A percentile compares a stretch with the other conserved stretches of the same genome.
Conservation (phyloP, 2,888 invertebrate species). For the Venusia cambrica region DNA sequence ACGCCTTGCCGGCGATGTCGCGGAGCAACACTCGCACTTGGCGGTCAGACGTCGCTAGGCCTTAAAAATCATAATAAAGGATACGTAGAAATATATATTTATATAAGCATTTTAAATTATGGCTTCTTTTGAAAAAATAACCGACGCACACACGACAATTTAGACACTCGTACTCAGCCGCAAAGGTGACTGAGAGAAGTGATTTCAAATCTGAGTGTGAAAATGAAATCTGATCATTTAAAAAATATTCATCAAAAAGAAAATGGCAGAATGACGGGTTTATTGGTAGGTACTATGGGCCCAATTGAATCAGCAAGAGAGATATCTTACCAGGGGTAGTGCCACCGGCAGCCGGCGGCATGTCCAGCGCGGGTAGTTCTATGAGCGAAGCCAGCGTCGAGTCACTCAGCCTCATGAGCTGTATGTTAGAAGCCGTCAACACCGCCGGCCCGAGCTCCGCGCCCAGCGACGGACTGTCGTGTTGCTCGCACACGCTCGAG, state of each 20-base stretch:
- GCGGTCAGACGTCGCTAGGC: slow-evolving; percentile 89
- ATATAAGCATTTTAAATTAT: too few relatives aligned
- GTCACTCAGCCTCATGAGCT: slow-evolving; percentile 92
- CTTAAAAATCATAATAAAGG: too few relatives aligned
- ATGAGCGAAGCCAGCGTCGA: slow-evolving; percentile 93
- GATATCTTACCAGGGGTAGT: slow-evolving; percentile 41
- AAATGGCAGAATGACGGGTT: too few relatives aligned
- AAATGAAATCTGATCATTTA: too few relatives aligned
- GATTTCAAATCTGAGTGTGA: too few relatives aligned
- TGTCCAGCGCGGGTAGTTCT: slow-evolving; percentile 91
- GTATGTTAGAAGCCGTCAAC: slow-evolving; percentile 90
- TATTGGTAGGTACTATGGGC: too few relatives aligned
- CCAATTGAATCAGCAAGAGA: not conserved
- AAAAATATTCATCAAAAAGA: too few relatives aligned
- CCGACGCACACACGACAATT: too few relatives aligned
- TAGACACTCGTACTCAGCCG: too few relatives aligned
- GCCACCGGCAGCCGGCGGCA: slow-evolving; percentile 73
- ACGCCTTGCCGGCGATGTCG: slow-evolving; percentile 95
- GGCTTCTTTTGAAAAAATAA: too few relatives aligned
- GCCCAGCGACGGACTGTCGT: slow-evolving; percentile 87
- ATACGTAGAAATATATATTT: too few relatives aligned
- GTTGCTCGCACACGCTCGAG: slow-evolving; percentile 94
- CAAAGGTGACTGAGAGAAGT: too few relatives aligned
- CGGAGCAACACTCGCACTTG: slow-evolving; percentile 93
- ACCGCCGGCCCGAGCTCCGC: slow-evolving; percentile 90